Evolutionary conservation across 2,888 invertebrate genomes (phyloP), one percentile per base, ranked within the genome.

Genomic region (Chironomus riparius): DNA sequence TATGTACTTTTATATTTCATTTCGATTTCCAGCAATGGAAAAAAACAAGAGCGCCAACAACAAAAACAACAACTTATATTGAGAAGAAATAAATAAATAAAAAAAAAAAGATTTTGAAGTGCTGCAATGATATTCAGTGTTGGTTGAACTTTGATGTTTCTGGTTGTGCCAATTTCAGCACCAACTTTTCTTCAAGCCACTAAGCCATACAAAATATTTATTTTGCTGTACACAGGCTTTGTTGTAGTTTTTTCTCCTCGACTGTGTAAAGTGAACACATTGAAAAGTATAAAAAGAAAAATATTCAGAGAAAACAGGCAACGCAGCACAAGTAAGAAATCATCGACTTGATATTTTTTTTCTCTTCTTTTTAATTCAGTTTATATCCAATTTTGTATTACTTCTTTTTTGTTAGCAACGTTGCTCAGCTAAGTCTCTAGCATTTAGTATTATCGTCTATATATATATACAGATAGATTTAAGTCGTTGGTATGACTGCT

Each of bases 131-230:
- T 65, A 65, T 65, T 65, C 65, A 65, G 65, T 22, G 65, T 65
- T 65, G 48, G 56, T 71, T 71, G 56, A 71, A 71, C 56, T 71
- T 71, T 71, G 71, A 61, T 71, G 71, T 71, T 71, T 70, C 56
- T 50, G 24, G 21, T 71, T 71, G 71, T 71, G 71, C 71, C 71
- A 71, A 71, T 71, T 71, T 56, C 70, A 48, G 70, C 47, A 70
- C 70, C 48, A 50, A 24, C 12, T 5, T 71, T 50, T 50, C 61
- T 61, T 71, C 61, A 15, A 69, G 70, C 70, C 48, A 47, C 70
- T 21, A 70, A 70, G 38, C 24, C 38, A n/a, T 69, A 69, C 24
- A 69, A 69, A 38, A 28, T 70, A 21, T 70, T 70, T 62, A 3
- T 2, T 62, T 62, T 48, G 47, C 2, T 7, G 21, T 47, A n/a